Evolutionary conservation across 1,140 invertebrate species (phyloP).

Genomic region (Zaprionus inermis): DNA sequence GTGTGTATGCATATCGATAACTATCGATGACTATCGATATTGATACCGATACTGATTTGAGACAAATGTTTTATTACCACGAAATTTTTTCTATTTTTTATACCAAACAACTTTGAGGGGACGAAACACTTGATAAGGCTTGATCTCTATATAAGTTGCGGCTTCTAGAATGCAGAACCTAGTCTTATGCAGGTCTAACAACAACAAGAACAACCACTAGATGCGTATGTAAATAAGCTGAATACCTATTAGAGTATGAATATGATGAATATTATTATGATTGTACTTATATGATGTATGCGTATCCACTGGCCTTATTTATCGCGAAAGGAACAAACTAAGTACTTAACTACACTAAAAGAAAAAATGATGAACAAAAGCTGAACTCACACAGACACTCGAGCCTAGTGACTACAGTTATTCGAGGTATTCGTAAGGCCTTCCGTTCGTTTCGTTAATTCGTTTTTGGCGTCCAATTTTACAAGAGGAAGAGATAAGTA

Average conservation of each 20-base stretch:
- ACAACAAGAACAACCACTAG: conserved; percentile 54
- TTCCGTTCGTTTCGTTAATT: conserved; percentile 70
- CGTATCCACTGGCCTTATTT: conserved; percentile 84
- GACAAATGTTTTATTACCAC: conserved; percentile 72
- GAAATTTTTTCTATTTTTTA: conserved; percentile 83
- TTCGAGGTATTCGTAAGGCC: conserved; percentile 60
- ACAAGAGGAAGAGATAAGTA: conserved; percentile 64
- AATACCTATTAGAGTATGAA: conserved; percentile 35
- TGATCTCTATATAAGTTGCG: conserved; percentile 38
- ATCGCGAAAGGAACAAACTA: conserved; percentile 59
- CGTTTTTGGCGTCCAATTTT: conserved; percentile 79
- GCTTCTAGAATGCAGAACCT: conserved; percentile 8
- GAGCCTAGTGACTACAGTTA: background rate
- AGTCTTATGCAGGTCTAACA: conserved; percentile 14
- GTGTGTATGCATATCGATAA: conserved; percentile 15
- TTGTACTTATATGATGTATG: conserved; percentile 82
- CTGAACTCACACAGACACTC: conserved; percentile 40
- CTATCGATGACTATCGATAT: conserved; percentile 14
- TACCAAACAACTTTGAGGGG: conserved; percentile 76
- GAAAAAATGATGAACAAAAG: conserved; percentile 29
- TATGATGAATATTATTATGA: conserved; percentile 64
- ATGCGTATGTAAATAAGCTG: conserved; percentile 70
- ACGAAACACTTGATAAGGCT: conserved; percentile 49
- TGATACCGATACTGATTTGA: conserved; percentile 35
- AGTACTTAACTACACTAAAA: conserved; percentile 30